Base-by-base conservation (phyloP, 2,113 vertebrate genomes). In the Poecile atricapillus region DNA sequence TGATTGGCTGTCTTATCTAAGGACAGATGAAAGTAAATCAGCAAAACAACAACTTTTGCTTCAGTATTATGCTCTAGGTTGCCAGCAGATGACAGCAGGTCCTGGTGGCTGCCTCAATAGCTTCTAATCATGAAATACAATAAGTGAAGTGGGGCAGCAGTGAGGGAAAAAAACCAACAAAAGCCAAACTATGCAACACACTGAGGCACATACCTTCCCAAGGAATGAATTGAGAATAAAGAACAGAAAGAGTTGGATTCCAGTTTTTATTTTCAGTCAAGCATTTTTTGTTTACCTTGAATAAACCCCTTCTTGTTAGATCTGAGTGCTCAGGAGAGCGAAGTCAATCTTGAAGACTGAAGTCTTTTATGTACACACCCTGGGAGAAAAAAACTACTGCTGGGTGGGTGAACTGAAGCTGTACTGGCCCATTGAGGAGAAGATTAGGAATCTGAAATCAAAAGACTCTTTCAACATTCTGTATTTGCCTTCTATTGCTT, bases 261-360 rank as follows among this genome's bases (percentile, higher is more conserved):
- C 16, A 14, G 46, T 44, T 92, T 73, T 50, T 59, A 71, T 65
- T 95, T 90, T 62, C 56, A 69, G 37, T 62, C 37, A 77, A 62
- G 33, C 14, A 52, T 84, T 85, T 74, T 80, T 90, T 93, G 75
- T 86, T 96, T 95, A 63, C 52, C 63, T 81, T 90, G 68, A 95
- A 86, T 83, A 83, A 93, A 62, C 10, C 30, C 14, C 74, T 90
- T 94, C 39, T 90, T 90, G 18, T 13, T 76, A 47, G 64, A 63
- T 55, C 86, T 89, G 55, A 90, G 43, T 74, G 39, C 76, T 74
- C 8, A 4, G 59, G 50, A 77, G 93, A 96, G 79, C 59, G n/a
- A 59, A 80, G 50, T 74, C 56, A 74, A 64, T 76, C 41, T 59
- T 90, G 59, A 55, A 73, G 86, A 69, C 33, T 11, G 33, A 83